Evolutionary conservation across 2,113 vertebrate genomes (phyloP).

Genomic region (Colossoma macropomum): DNA sequence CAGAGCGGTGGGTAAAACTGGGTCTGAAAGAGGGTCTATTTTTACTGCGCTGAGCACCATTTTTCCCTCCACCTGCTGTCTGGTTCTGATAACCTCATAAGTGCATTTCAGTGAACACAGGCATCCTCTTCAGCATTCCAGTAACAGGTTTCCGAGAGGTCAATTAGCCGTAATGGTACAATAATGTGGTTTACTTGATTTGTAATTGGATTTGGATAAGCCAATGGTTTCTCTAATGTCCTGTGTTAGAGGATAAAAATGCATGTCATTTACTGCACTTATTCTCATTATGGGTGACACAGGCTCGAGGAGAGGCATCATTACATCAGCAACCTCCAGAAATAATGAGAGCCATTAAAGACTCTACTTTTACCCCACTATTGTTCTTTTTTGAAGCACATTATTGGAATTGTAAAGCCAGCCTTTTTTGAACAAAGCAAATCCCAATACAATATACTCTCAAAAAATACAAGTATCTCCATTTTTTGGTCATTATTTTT

Average conservation of each 20-base stretch:
- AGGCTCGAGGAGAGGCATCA: slow-evolving; percentile 32
- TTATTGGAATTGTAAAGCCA: neutral
- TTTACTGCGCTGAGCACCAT: slow-evolving; percentile 31
- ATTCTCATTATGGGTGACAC: slow-evolving; percentile 60
- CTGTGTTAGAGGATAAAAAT: slow-evolving; percentile 67
- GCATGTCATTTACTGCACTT: slow-evolving; percentile 68
- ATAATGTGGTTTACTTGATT: slow-evolving; percentile 76
- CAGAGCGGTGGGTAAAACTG: neutral
- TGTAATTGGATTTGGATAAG: slow-evolving; percentile 73
- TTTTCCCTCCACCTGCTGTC: slow-evolving; percentile 57
- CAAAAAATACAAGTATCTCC: too few species aligned
- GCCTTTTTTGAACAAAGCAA: neutral
- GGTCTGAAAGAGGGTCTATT: slow-evolving; percentile 28
- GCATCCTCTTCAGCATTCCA: slow-evolving; percentile 74
- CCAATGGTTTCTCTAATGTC: slow-evolving; percentile 72
- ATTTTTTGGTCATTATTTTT: too few species aligned
- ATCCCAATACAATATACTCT: neutral
- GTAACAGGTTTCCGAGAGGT: slow-evolving; percentile 80
- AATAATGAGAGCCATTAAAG: slow-evolving; percentile 12
- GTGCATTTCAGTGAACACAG: slow-evolving; percentile 71
- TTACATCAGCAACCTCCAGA: slow-evolving; percentile 21
- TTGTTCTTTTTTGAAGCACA: neutral
- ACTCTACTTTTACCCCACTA: neutral
- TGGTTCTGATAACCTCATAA: slow-evolving; percentile 65
- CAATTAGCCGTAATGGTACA: slow-evolving; percentile 78